Evolutionary conservation across 2,113 vertebrate species (phyloP), one percentile per base, ranked within the genome.

Genomic region (Sphyrna mokarran): DNA sequence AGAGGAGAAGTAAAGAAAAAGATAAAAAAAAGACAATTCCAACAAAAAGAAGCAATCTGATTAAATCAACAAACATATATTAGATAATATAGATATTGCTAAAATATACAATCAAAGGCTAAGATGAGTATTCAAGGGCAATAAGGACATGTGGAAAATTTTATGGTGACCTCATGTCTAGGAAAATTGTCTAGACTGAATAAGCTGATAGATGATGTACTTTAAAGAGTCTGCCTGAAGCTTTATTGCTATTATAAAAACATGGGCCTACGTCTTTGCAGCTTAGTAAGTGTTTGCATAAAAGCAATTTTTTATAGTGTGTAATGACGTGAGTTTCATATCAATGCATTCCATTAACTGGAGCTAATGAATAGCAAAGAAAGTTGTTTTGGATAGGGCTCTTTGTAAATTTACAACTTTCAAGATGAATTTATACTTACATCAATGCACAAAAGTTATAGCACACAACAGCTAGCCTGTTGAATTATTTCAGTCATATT

Each of bases 171-270:
- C 20, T 23, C 43, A 26, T 86, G 85, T 86, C 85, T 48, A 48
- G 85, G 85, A 48, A 86, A 48, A 61, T 11, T 61, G 86, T 61
- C 26, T 13, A 33, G 48, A 58, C 86, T 33, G 54, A 90, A 48
- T 29, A 33, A 58, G 26, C 33, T 61, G 86, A 89, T 89, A 54
- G 13, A 58, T 89, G 22, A 61, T 58, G 48, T 61, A 29, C 54
- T 90, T 89, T 29, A 90, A 90, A 61, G 13, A 29, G 22, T 16
- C 48, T 89, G 23, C 26, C 26, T 58, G 54, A 61, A 29, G 26
- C 61, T 90, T 90, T 90, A 90, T 90, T 90, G 78, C 78, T 80
- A 26, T 90, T 26, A 58, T 10, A 33, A 58, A 58, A 89, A 89
- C 48, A 61, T 61, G 54, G 86, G 2, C 26, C 54, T 29, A 61